These are phyloP conservation scores for Lordiphosa collinella DNA, from an alignment of 1,140 invertebrate genomes.

Conservation along the genomic window DNA sequence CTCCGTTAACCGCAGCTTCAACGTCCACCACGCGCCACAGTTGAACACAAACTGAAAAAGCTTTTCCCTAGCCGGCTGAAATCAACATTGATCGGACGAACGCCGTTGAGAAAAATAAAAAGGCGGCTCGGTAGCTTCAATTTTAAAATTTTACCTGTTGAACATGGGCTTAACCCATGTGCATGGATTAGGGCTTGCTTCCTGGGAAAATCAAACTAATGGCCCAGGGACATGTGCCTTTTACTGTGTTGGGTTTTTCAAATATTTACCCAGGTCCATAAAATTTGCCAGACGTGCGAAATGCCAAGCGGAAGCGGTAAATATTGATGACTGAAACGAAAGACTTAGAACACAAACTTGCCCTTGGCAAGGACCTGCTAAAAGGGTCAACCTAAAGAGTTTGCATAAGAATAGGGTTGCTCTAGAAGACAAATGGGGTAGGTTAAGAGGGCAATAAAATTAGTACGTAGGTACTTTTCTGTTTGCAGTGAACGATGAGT, in stretches of 20 bases:
- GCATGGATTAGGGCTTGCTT: conserved; percentile 46
- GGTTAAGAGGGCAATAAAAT: neutral
- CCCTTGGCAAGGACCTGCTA: neutral
- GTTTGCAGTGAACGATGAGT: conserved; percentile 2
- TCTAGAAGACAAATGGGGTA: conserved; percentile 18
- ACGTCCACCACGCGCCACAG: conserved; percentile 64
- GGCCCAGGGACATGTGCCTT: conserved; percentile 33
- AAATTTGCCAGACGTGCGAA: conserved; percentile 46
- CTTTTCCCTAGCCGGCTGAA: conserved; percentile 16
- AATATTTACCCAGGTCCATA: conserved; percentile 33
- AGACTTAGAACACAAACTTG: conserved; percentile 46
- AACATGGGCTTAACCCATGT: conserved; percentile 24
- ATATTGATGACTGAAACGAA: conserved; percentile 23
- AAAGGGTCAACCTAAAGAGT: conserved; percentile 7
- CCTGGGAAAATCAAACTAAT: conserved; percentile 42
- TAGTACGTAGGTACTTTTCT: neutral
- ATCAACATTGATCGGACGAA: conserved; percentile 22
- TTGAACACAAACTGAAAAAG: conserved; percentile 60
- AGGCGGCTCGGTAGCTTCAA: conserved; percentile 34
- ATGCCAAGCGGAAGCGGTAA: conserved; percentile 58
- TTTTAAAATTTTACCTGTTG: conserved; percentile 15
- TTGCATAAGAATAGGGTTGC: conserved; percentile 7
- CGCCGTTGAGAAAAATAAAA: conserved; percentile 38
- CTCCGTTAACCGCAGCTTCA: conserved; percentile 27
- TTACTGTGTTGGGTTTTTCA: conserved; percentile 30